Conservation (phyloP, 2,888 invertebrate genomes). For the Thysanoteuthis rhombus region DNA sequence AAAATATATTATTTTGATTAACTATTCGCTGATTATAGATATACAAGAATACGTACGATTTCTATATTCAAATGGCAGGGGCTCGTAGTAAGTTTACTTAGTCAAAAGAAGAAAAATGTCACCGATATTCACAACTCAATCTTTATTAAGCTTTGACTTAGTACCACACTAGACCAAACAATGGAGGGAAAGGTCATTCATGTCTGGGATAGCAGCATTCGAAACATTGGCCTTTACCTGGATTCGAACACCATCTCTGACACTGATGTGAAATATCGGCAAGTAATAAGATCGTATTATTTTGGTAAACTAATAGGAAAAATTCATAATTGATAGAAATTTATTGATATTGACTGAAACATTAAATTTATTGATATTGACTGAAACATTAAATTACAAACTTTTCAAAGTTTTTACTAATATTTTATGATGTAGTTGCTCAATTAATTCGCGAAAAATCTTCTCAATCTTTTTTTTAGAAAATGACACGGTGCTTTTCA, state of each 20-base stretch:
- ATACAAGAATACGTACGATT: no score
- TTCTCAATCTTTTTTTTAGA: not conserved
- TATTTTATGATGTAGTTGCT: not conserved
- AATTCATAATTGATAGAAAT: not conserved
- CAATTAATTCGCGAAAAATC: not conserved
- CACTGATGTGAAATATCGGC: not conserved
- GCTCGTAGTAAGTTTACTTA: no score
- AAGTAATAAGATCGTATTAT: not conserved
- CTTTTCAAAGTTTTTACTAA: not conserved
- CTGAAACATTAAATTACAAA: not conserved
- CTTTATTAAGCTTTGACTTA: no score
- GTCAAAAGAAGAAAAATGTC: no score
- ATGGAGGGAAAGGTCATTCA: no score
- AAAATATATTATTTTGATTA: no score
- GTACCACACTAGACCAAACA: no score
- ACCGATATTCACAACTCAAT: no score
- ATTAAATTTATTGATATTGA: not conserved
- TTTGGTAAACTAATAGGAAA: not conserved
- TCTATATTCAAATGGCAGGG: no score
- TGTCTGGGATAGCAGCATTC: not conserved
- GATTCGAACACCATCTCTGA: rapidly evolving
- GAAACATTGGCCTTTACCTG: not conserved
- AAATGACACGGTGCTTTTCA: not conserved
- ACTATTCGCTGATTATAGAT: no score
- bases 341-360: not conserved